Conservation (phyloP, 2,113 vertebrate genomes). For the Nettapus auritus region DNA sequence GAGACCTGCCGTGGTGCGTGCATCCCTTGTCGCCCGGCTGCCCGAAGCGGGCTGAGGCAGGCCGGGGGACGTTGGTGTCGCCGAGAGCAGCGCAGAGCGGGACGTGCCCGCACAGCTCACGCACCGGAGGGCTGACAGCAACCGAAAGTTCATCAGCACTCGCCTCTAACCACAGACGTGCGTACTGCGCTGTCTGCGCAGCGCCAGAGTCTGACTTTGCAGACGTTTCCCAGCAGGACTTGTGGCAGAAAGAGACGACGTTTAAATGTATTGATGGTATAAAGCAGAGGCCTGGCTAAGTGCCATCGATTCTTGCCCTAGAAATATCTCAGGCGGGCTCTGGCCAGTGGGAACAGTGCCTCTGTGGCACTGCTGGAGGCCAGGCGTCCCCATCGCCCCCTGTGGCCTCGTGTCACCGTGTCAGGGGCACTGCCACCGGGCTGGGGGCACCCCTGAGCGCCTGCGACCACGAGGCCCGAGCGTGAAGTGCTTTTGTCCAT, state of each 20-base stretch:
- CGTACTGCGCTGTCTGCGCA: accelerated
- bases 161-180: neutral
- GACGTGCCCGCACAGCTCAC: accelerated
- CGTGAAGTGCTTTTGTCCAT: neutral
- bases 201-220: neutral
- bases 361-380: accelerated
- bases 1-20: neutral
- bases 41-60: neutral
- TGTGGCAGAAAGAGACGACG: neutral
- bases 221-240: neutral
- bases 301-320: neutral
- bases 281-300: neutral
- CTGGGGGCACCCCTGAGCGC: neutral
- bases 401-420: neutral
- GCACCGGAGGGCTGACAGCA: neutral
- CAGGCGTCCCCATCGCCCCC: neutral
- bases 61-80: accelerated
- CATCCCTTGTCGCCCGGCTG: accelerated
- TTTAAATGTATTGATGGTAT: neutral
- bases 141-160: neutral
- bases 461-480: neutral
- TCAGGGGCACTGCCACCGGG: too few relatives aligned
- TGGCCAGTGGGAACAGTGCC: neutral
- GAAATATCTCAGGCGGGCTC: neutral
- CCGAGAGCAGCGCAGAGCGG: accelerated